Percentiles rank a stretch among this genome's conserved stretches.
phyloP scores from a whole-genome alignment of 2,113 vertebrate genomes.

The Protomyctophum bolini region DNA sequence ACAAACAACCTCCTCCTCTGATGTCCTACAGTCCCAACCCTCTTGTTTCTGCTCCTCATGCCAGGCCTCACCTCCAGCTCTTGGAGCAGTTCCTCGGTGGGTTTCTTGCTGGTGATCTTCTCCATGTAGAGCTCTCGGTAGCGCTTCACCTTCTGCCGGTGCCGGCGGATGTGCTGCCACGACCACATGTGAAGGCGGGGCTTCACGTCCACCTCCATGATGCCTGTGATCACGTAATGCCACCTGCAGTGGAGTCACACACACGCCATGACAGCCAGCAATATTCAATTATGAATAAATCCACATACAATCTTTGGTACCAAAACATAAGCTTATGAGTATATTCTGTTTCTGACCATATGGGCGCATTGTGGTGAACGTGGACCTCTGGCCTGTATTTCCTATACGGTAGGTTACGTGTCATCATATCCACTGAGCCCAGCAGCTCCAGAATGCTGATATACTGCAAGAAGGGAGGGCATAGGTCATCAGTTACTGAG shows the following conservation, averaged over 20 bases:
- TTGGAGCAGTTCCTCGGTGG: slow-evolving; percentile 79
- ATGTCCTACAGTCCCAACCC: neutral
- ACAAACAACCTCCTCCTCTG: too few relatives aligned
- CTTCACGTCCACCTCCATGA: slow-evolving; percentile 90
- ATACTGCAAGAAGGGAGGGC: slow-evolving; percentile 80
- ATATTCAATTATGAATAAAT: neutral
- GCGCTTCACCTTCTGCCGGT: slow-evolving; percentile 83
- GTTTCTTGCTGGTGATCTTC: slow-evolving; percentile 92
- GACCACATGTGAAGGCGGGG: slow-evolving; percentile 94
- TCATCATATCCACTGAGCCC: slow-evolving; percentile 96
- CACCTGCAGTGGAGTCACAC: slow-evolving; percentile 80
- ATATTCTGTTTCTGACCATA: slow-evolving; percentile 80
- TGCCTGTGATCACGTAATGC: slow-evolving; percentile 84
- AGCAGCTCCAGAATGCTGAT: slow-evolving; percentile 97
- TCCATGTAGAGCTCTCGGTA: slow-evolving; percentile 91
- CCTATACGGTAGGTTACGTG: slow-evolving; percentile 93
- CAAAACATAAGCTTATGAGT: neutral
- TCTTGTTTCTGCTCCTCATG: neutral
- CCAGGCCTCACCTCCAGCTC: slow-evolving; percentile 81
- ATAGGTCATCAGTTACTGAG: slow-evolving; percentile 27
- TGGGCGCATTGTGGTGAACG: slow-evolving; percentile 80
- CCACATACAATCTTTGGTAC: slow-evolving; percentile 2
- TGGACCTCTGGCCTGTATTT: slow-evolving; percentile 88
- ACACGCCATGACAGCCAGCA: slow-evolving; percentile 39
- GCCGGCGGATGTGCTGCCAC: slow-evolving; percentile 86